A percentile compares a stretch with the other conserved stretches of the same genome.
Conservation (phyloP, 1,140 invertebrate species). For the Polyergus mexicanus region DNA sequence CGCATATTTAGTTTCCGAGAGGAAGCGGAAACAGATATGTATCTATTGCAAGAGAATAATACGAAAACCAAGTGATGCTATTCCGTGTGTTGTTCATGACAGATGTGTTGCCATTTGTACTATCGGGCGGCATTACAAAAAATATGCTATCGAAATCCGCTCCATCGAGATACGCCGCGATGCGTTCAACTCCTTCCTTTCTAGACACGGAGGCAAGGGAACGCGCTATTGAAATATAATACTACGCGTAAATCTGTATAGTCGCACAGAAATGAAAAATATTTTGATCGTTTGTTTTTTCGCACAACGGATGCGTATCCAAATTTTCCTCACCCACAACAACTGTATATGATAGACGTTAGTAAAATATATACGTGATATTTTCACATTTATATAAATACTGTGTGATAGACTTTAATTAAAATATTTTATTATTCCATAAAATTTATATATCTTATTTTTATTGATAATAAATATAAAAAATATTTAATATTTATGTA, state of each 20-base stretch:
- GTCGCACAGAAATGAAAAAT: constrained; percentile 48
- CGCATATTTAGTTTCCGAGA: constrained; percentile 49
- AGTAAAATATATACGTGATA: background rate
- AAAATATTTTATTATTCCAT: constrained; percentile 13
- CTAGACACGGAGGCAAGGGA: constrained; percentile 39
- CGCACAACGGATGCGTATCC: background rate
- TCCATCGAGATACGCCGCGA: constrained; percentile 27
- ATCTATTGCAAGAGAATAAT: constrained; percentile 11
- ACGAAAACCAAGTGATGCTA: constrained; percentile 54
- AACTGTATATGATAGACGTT: background rate
- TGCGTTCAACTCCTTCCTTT: constrained; percentile 47
- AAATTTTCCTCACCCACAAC: background rate
- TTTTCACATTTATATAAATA: constrained; percentile 25
- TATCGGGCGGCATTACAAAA: constrained; percentile 50
- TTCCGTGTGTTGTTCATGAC: constrained; percentile 41
- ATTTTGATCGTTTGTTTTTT: constrained; percentile 42
- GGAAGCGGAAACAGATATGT: constrained; percentile 45
- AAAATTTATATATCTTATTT: background rate
- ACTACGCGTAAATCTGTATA: constrained; percentile 43
- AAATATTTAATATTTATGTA: background rate
- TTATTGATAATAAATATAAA: background rate
- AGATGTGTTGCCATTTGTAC: constrained; percentile 48
- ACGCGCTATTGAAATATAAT: constrained; percentile 48
- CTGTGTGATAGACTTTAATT: background rate
- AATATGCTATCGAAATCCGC: constrained; percentile 57